Conservation (phyloP, 2,113 vertebrate species). For the Nibea albiflora region DNA sequence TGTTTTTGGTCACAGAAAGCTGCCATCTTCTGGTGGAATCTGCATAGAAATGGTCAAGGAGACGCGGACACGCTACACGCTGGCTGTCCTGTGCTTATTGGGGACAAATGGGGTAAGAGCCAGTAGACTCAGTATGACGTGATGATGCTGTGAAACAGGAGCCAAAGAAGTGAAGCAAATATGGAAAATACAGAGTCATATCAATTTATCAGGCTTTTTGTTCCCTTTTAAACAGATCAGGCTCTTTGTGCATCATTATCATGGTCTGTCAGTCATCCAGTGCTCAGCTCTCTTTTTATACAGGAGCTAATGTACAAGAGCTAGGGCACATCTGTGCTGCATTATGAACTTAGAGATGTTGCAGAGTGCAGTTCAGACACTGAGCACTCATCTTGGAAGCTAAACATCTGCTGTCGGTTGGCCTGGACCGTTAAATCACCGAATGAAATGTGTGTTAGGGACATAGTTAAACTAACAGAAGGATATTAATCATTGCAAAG, state of each 20-base stretch:
- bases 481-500: conserved; percentile 41
- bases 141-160: background rate
- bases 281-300: conserved; percentile 5
- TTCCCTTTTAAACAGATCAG: background rate
- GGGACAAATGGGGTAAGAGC: conserved; percentile 95
- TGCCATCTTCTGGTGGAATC: conserved; percentile 98
- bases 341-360: conserved; percentile 52
- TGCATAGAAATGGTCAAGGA: conserved; percentile 89
- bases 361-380: conserved; percentile 55
- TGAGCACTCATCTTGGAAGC: conserved; percentile 34
- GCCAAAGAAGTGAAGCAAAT: background rate
- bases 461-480: conserved; percentile 33
- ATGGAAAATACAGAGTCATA: background rate
- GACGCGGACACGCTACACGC: conserved; percentile 91
- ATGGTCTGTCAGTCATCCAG: background rate
- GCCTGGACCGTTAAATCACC: conserved; percentile 15
- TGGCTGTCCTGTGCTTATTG: conserved; percentile 91
- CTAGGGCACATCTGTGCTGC: conserved; percentile 66
- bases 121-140: background rate
- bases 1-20: conserved; percentile 85
- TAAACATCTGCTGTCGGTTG: conserved; percentile 65
- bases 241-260: background rate
- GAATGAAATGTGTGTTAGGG: conserved; percentile 23
- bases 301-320: conserved; percentile 20
- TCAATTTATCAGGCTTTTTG: background rate